Percentiles rank a stretch among this genome's conserved stretches.
phyloP scores from a whole-genome alignment of 2,888 invertebrate species.

The Sarcophaga rosellei region DNA sequence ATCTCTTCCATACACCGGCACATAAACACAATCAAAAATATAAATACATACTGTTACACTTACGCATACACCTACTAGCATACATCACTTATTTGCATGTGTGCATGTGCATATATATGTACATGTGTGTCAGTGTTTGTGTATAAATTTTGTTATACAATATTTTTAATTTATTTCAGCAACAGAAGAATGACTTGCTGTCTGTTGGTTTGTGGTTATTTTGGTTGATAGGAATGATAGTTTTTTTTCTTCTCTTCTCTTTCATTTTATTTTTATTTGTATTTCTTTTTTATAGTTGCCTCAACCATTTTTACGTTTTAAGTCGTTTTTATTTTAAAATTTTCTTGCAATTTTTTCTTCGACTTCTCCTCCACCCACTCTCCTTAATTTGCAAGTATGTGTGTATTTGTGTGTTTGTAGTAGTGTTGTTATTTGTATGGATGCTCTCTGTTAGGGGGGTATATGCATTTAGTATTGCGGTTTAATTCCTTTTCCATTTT shows the following conservation, averaged over 20 bases:
- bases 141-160: slow-evolving; percentile 49
- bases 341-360: background rate
- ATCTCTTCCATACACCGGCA: background rate
- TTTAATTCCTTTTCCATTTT: slow-evolving; percentile 19
- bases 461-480: slow-evolving; percentile 6
- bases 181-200: slow-evolving; percentile 63
- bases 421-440: too few species aligned
- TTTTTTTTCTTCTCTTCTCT: background rate
- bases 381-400: too few species aligned
- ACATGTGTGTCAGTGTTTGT: too few species aligned
- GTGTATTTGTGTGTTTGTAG: too few species aligned
- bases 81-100: too few species aligned
- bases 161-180: slow-evolving; percentile 66
- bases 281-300: slow-evolving; percentile 10
- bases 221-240: slow-evolving; percentile 50
- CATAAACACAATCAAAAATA: background rate
- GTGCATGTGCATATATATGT: too few species aligned
- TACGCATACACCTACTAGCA: background rate
- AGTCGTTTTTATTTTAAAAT: background rate
- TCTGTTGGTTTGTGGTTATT: slow-evolving; percentile 64
- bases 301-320: background rate
- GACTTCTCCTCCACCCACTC: too few species aligned
- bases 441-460: background rate
- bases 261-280: too few species aligned
- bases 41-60: background rate